These are phyloP conservation scores for Drosophila lowei DNA, from an alignment of 1,140 invertebrate species.

Conservation along the genomic window DNA sequence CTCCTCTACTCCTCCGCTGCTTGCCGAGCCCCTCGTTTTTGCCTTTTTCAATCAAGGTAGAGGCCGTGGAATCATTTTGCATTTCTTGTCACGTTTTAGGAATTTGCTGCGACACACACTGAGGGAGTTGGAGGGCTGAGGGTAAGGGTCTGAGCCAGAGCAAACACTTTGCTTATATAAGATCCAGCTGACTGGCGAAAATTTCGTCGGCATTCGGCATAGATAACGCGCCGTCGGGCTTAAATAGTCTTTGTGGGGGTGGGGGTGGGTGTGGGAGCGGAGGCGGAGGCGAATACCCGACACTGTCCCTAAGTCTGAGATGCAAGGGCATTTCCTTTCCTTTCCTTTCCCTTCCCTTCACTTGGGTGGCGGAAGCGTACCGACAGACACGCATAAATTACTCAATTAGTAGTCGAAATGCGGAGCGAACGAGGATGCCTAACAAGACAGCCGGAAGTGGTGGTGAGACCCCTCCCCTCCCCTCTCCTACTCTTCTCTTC, in stretches of 20 bases:
- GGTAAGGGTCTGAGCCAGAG: slow-evolving; percentile 21
- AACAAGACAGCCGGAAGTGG: slow-evolving; percentile 61
- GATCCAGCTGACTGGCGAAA: slow-evolving; percentile 68
- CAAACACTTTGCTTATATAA: slow-evolving; percentile 21
- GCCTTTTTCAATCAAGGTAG: slow-evolving; percentile 78
- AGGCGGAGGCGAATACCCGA: too few relatives aligned
- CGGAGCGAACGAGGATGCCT: slow-evolving; percentile 40
- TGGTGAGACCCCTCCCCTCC: slow-evolving; percentile 39
- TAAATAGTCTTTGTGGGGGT: slow-evolving; percentile 53
- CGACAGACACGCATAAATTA: slow-evolving; percentile 78
- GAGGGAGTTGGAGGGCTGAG: slow-evolving; percentile 21
- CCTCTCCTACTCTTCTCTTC: slow-evolving; percentile 19
- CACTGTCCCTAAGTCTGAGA: slow-evolving; percentile 8
- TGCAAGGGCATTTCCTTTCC: slow-evolving; percentile 15
- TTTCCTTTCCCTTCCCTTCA: neutral
- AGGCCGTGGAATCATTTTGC: slow-evolving; percentile 42
- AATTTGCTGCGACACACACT: slow-evolving; percentile 62
- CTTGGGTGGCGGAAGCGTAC: slow-evolving; percentile 54
- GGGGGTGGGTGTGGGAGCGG: neutral
- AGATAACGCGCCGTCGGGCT: slow-evolving; percentile 60
- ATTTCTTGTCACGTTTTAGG: slow-evolving; percentile 78
- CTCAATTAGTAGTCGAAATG: slow-evolving; percentile 75
- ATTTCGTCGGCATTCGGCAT: slow-evolving; percentile 55
- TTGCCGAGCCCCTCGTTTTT: slow-evolving; percentile 47
- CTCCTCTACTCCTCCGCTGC: slow-evolving; percentile 32